These are phyloP conservation scores for Drosophila multiciliata DNA, from an alignment of 2,888 invertebrate species.

Conservation along the genomic window DNA sequence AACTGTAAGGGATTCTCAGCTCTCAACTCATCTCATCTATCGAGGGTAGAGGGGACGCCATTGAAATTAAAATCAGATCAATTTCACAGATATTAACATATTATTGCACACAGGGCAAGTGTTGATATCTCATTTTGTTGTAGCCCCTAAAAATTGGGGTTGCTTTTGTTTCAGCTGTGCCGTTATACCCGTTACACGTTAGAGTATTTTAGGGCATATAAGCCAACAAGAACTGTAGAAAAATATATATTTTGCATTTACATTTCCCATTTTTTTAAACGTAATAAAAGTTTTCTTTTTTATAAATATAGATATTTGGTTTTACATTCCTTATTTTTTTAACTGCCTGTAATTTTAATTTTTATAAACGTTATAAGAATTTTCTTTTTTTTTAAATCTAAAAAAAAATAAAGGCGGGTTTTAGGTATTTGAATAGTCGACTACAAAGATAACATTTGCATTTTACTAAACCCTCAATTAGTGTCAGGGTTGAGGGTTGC, in stretches of 20 bases:
- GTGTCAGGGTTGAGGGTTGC: conserved; percentile 46
- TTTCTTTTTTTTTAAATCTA: no score
- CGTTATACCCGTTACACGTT: conserved; percentile 4
- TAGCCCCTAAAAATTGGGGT: conserved; percentile 47
- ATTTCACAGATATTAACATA: conserved; percentile 78
- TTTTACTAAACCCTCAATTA: conserved; percentile 32
- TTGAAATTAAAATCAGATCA: conserved; percentile 79
- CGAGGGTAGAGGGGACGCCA: conserved; percentile 38
- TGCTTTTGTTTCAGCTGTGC: conserved; percentile 47
- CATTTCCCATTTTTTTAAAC: background rate
- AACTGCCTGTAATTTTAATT: background rate
- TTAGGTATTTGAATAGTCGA: conserved; percentile 19
- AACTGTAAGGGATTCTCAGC: conserved; percentile 70
- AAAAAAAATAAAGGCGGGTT: no score
- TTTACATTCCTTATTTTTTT: background rate
- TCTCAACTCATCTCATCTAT: background rate
- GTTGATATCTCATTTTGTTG: conserved; percentile 56
- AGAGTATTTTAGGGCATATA: conserved; percentile 11
- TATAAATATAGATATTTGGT: no score
- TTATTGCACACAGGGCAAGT: conserved; percentile 54
- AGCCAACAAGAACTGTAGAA: background rate
- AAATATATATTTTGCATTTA: background rate
- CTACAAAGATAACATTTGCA: background rate
- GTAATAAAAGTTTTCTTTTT: no score
- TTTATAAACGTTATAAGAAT: background rate